phyloP scores from a whole-genome alignment of 2,888 invertebrate genomes.

The Hypercompe scribonia region DNA sequence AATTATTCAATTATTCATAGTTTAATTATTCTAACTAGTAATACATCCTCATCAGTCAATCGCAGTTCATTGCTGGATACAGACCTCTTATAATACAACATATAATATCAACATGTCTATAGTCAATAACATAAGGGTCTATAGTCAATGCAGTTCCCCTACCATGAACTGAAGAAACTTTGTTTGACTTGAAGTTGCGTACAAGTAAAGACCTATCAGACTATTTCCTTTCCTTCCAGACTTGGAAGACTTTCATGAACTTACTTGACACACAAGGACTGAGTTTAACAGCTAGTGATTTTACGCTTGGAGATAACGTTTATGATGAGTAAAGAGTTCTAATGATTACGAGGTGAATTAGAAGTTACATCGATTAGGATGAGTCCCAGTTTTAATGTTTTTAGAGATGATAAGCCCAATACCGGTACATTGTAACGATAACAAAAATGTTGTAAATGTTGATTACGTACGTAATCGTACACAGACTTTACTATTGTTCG shows the following conservation, averaged over 20 bases:
- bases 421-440: neutral
- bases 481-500: neutral
- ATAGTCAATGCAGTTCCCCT: neutral
- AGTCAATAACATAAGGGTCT: neutral
- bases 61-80: too few species aligned
- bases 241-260: neutral
- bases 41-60: too few species aligned
- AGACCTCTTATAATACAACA: too few species aligned
- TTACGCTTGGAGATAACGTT: too few species aligned
- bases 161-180: neutral
- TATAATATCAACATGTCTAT: too few species aligned
- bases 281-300: neutral
- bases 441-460: neutral
- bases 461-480: neutral
- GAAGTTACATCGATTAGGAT: neutral
- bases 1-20: too few species aligned
- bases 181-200: neutral
- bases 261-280: neutral
- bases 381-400: neutral
- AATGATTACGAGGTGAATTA: neutral
- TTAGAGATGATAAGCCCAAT: neutral
- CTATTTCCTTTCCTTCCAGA: neutral
- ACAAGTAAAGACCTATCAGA: slow-evolving; percentile 1
- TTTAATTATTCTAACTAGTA: too few species aligned
- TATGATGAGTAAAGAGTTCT: too few species aligned